Percentiles rank a stretch among this genome's conserved stretches.
Evolutionary conservation across 2,888 invertebrate genomes (phyloP).

Genomic region (Dasysyrphus albostriatus): DNA sequence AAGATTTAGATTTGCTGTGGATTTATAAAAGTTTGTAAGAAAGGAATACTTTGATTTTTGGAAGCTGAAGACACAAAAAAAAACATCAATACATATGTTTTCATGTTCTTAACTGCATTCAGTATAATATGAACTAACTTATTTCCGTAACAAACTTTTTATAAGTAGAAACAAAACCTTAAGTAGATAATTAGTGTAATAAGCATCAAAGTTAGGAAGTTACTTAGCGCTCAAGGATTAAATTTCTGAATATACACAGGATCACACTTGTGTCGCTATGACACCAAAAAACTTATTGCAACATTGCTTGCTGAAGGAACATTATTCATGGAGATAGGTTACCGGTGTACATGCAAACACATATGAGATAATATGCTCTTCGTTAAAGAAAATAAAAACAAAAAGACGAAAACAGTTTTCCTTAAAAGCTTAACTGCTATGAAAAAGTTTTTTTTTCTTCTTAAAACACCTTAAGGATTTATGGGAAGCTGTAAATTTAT

Average conservation of each 20-base stretch:
- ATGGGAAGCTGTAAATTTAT: slow-evolving; percentile 55
- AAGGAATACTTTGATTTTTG: slow-evolving; percentile 39
- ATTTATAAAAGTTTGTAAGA: slow-evolving; percentile 16
- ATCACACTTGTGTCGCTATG: slow-evolving; percentile 46
- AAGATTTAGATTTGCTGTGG: slow-evolving; percentile 34
- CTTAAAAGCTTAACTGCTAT: neutral
- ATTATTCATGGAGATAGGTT: neutral
- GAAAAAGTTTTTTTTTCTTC: slow-evolving; percentile 42
- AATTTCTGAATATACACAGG: slow-evolving; percentile 46
- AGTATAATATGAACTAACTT: neutral
- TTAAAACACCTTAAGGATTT: slow-evolving; percentile 62
- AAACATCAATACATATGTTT: no score
- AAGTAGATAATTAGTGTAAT: slow-evolving; percentile 79
- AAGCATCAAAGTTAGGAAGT: slow-evolving; percentile 75
- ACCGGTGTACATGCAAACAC: neutral
- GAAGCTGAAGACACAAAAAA: slow-evolving; percentile 25
- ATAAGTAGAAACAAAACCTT: slow-evolving; percentile 59
- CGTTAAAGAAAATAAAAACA: neutral
- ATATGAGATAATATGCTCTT: neutral
- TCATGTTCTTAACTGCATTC: slow-evolving; percentile 19
- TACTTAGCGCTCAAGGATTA: slow-evolving; percentile 67
- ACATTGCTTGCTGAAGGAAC: neutral
- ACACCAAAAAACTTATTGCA: slow-evolving; percentile 43
- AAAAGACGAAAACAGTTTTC: neutral
- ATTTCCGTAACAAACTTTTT: slow-evolving; percentile 35